Base-by-base conservation (phyloP, 2,113 vertebrate species). In the Heliornis fulica region DNA sequence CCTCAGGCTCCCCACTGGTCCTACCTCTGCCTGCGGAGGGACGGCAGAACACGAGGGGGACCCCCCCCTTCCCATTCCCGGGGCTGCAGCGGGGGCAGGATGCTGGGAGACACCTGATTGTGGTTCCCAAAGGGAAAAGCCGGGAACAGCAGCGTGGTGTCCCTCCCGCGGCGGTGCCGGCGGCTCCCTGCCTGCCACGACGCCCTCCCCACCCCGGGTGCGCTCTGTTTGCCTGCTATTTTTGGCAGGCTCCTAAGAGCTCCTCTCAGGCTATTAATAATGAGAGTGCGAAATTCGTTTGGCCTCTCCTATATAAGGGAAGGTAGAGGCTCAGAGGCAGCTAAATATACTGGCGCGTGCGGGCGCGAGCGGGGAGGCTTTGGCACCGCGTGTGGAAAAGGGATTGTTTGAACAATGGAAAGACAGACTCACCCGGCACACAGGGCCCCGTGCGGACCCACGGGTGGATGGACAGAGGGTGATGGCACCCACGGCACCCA, bases 301-400 rank as follows among this genome's bases (percentile, higher is more conserved):
- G 97, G 97, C 95, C 97, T 96, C 97, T 96, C 96, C 97, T 98
- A 98, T 98, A 98, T 98, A 98, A 98, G 97, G 97, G 89, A 97
- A 98, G 96, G 97, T 96, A 96, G 97, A 97, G 89, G 95, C 89
- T 96, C 19, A 45, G 93, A 96, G 94, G 92, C 95, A 94, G 96
- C 97, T 96, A 94, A 96, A 97, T 89, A 94, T 94, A 96, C 94
- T 92, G 94, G 70, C 51, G 94, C 77, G 79, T 77, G 93, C 82
- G 50, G 90, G 95, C 79, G 90, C 68, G 10, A 91, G 86, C 31
- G 32, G 84, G 94, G 87, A 83, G 50, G 51, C 92, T 54, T 95
- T 97, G 96, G 97, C 97, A 97, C 43, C 29, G 53, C 6, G 48
- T 76, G 86, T 95, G 96, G 96, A 97, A 97, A 97, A 97, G 96